A percentile compares a stretch with the other conserved stretches of the same genome.
phyloP scores from a whole-genome alignment of 2,888 invertebrate species.

The Mythimna lalbum region DNA sequence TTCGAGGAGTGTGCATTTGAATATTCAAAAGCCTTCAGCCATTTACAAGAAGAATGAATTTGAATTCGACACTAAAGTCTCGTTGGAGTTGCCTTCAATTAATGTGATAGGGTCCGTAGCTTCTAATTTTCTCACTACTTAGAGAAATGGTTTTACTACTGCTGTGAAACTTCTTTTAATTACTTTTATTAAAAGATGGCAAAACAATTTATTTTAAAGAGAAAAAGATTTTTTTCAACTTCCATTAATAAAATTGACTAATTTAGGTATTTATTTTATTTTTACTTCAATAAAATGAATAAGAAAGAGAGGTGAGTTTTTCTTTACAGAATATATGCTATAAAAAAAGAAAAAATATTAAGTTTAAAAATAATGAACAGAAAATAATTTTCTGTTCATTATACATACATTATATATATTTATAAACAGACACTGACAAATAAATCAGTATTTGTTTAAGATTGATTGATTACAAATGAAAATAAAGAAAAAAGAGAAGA shows the following conservation, averaged over 20 bases:
- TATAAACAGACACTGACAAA: background rate
- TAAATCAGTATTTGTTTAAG: background rate
- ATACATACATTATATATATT: too few species aligned
- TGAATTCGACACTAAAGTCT: slow-evolving; percentile 64
- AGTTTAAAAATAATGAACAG: too few species aligned
- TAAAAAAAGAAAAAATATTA: background rate
- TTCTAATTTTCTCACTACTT: slow-evolving; percentile 57
- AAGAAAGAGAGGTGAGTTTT: background rate
- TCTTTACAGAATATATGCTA: background rate
- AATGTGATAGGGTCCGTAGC: slow-evolving; percentile 50
- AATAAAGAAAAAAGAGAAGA: slow-evolving; percentile 9
- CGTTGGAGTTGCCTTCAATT: slow-evolving; percentile 66
- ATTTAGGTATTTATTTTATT: background rate
- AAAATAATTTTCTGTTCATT: too few species aligned
- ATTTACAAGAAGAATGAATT: slow-evolving; percentile 67
- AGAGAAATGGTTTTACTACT: slow-evolving; percentile 31
- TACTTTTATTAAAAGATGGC: slow-evolving; percentile 15
- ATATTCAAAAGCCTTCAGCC: slow-evolving; percentile 69
- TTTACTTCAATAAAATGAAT: background rate
- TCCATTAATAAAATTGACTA: background rate
- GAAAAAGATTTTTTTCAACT: background rate
- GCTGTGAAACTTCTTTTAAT: slow-evolving; percentile 33
- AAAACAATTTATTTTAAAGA: background rate
- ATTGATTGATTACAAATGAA: slow-evolving; percentile 2
- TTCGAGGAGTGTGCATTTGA: slow-evolving; percentile 60